phyloP scores from a whole-genome alignment of 1,140 invertebrate species.

The Oedothorax gibbosus region DNA sequence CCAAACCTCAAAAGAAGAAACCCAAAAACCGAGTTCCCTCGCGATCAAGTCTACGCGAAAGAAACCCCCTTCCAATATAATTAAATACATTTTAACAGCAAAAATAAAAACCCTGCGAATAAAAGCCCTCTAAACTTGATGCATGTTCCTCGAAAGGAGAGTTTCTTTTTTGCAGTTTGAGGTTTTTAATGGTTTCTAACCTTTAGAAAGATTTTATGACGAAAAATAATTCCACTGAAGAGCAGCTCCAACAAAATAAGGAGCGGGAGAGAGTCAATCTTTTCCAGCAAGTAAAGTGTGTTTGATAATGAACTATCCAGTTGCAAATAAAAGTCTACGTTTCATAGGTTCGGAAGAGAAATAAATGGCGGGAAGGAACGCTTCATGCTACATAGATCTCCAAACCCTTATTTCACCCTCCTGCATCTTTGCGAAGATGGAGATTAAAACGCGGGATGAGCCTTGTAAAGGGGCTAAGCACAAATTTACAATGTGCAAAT shows the following conservation, averaged over 20 bases:
- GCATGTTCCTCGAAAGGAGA: not conserved
- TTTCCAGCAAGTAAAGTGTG: slow-evolving; percentile 57
- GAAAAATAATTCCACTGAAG: slow-evolving; percentile 37
- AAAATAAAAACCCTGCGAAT: not conserved
- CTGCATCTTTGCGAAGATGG: slow-evolving; percentile 54
- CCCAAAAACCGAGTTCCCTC: slow-evolving; percentile 11
- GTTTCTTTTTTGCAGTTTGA: slow-evolving; percentile 17
- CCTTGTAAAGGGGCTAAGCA: slow-evolving; percentile 28
- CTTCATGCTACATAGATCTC: slow-evolving; percentile 61
- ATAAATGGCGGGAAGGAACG: slow-evolving; percentile 59
- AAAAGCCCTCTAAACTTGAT: not conserved
- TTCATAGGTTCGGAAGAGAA: slow-evolving; percentile 58
- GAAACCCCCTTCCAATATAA: not conserved
- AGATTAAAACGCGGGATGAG: slow-evolving; percentile 59
- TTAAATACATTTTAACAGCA: not conserved
- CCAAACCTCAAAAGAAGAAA: not conserved
- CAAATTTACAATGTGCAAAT: not conserved
- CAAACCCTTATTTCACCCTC: slow-evolving; percentile 50
- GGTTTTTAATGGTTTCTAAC: slow-evolving; percentile 54
- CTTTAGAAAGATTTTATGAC: slow-evolving; percentile 38
- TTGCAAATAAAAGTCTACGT: slow-evolving; percentile 60
- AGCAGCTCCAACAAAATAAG: slow-evolving; percentile 14
- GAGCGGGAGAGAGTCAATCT: slow-evolving; percentile 53
- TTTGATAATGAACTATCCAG: slow-evolving; percentile 61
- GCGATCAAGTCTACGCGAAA: not conserved